These are phyloP conservation scores for Lasioglossum calceatum DNA, from an alignment of 2,888 invertebrate genomes.

Conservation along the genomic window DNA sequence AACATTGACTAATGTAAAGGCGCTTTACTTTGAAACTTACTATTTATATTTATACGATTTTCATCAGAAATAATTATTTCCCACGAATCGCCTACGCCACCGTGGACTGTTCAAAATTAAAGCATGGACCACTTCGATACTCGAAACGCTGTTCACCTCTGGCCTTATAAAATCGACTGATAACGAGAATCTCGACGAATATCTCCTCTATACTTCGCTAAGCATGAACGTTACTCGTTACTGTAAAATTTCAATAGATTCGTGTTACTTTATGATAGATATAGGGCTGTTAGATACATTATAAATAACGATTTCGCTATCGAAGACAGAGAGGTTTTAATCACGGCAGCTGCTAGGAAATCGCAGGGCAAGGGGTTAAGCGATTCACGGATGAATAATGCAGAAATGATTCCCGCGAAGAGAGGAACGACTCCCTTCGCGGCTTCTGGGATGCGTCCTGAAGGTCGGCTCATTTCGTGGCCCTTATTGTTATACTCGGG, in stretches of 20 bases:
- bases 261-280: not conserved
- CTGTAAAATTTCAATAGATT: not conserved
- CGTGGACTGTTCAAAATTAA: not conserved
- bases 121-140: too few species aligned
- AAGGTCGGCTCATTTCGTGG: conserved; percentile 6
- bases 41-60: too few species aligned
- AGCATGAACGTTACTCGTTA: not conserved
- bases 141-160: too few species aligned
- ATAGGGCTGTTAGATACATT: not conserved
- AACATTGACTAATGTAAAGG: not conserved
- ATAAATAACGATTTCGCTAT: not conserved
- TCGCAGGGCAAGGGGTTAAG: not conserved
- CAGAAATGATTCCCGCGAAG: conserved; percentile 4
- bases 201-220: not conserved
- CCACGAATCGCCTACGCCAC: too few species aligned
- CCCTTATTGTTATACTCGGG: not conserved
- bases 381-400: conserved; percentile 6
- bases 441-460: not conserved
- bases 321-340: not conserved
- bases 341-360: not conserved
- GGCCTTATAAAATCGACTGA: too few species aligned
- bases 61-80: too few species aligned
- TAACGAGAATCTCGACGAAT: not conserved
- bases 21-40: not conserved
- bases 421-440: not conserved